Conservation (phyloP, 2,888 invertebrate species). For the Lysandra bellargus region DNA sequence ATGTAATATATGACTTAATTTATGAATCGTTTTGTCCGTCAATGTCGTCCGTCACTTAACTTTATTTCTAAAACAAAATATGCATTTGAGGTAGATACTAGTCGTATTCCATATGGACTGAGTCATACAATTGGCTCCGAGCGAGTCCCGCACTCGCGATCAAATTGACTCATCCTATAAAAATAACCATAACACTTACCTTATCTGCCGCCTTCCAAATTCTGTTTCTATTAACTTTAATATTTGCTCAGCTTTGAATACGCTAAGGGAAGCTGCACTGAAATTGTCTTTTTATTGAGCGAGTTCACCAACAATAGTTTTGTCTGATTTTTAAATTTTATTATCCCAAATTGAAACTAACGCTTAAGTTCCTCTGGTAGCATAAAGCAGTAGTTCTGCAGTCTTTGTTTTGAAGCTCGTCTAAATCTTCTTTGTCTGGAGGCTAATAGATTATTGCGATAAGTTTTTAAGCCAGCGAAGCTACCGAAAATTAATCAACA, state of each 20-base stretch:
- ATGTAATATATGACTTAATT: too few species aligned
- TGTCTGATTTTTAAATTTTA: too few species aligned
- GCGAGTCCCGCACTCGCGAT: neutral
- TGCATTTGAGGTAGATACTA: neutral
- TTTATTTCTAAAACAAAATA: too few species aligned
- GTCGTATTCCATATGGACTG: neutral
- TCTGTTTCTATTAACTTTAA: constrained; percentile 15
- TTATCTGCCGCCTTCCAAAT: constrained; percentile 19
- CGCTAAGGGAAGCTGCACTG: neutral
- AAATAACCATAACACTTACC: constrained; percentile 21
- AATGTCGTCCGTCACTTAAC: too few species aligned
- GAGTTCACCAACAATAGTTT: neutral
- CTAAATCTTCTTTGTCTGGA: neutral
- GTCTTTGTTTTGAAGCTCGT: neutral
- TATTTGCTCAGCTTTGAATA: neutral
- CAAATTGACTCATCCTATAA: constrained; percentile 16
- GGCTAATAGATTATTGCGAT: neutral
- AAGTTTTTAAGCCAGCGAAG: neutral
- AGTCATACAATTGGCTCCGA: neutral
- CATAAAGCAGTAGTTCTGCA: neutral
- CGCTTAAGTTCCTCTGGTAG: neutral
- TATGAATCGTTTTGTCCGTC: too few species aligned
- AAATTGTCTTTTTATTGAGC: neutral
- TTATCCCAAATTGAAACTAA: neutral
- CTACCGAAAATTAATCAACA: neutral